phyloP scores from a whole-genome alignment of 64 coral and sea anemone genomes.

The Porites australiensis region DNA sequence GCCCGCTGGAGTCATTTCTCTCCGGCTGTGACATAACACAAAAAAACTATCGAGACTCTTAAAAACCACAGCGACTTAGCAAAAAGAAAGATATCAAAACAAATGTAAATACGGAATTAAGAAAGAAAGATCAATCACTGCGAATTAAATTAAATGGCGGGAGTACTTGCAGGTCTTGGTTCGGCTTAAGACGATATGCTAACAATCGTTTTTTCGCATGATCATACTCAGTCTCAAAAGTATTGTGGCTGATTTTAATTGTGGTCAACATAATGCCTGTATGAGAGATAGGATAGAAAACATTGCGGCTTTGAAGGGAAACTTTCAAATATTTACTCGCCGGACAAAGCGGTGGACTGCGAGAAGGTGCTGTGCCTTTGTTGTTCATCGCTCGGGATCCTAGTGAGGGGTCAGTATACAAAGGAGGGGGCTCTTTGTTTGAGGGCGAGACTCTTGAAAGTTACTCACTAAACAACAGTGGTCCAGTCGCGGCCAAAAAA shows the following conservation, averaged over 20 bases:
- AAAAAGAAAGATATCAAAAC: neutral
- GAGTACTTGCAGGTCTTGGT: neutral
- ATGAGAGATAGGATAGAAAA: neutral
- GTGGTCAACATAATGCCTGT: neutral
- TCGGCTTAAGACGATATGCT: neutral
- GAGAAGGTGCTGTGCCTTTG: conserved; percentile 4
- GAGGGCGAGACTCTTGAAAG: neutral
- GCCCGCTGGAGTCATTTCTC: conserved; percentile 1
- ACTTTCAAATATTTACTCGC: conserved; percentile 29
- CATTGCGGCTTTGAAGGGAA: neutral
- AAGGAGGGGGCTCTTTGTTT: neutral
- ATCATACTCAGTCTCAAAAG: neutral
- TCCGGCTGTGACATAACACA: conserved; percentile 27
- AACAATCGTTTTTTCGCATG: neutral
- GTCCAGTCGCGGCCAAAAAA: too few relatives aligned
- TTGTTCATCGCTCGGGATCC: neutral
- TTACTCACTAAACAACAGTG: too few relatives aligned
- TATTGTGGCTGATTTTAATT: neutral
- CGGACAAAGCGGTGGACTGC: conserved; percentile 6
- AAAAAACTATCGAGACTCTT: neutral
- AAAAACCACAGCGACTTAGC: neutral
- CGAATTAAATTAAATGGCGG: neutral
- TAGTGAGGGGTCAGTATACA: neutral
- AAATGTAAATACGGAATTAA: neutral
- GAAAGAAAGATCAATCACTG: neutral